Conservation (phyloP, 1,140 invertebrate genomes). For the Ips typographus region DNA sequence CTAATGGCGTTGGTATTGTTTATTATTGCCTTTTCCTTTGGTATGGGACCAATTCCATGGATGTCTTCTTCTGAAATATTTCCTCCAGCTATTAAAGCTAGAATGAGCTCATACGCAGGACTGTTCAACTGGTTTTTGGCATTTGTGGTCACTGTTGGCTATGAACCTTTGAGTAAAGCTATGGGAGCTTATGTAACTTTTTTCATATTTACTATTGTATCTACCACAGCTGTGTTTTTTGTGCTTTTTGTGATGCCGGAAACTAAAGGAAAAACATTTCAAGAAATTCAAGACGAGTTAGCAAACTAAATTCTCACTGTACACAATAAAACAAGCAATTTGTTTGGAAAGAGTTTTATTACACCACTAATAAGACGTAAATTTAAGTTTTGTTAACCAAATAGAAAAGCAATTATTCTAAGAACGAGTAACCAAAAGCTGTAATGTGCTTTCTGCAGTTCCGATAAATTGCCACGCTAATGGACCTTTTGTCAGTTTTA, state of each 20-base stretch:
- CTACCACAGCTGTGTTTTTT: constrained; percentile 64
- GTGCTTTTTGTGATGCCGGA: constrained; percentile 68
- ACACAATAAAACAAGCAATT: too few relatives aligned
- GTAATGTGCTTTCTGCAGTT: too few relatives aligned
- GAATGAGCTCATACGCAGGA: constrained; percentile 72
- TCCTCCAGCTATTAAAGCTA: constrained; percentile 73
- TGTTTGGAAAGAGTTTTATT: too few relatives aligned
- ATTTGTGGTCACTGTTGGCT: constrained; percentile 81
- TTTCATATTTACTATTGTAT: constrained; percentile 65
- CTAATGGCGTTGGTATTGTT: constrained; percentile 66
- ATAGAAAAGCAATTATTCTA: too few relatives aligned
- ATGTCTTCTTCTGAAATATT: constrained; percentile 76
- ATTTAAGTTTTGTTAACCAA: too few relatives aligned
- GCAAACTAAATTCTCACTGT: too few relatives aligned
- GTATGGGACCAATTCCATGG: constrained; percentile 81
- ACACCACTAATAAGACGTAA: too few relatives aligned
- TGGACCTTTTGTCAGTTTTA: neutral
- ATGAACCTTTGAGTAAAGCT: constrained; percentile 53
- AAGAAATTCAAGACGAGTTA: constrained; percentile 71
- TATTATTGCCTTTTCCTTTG: constrained; percentile 75
- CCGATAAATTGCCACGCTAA: too few relatives aligned
- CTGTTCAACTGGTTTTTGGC: constrained; percentile 78
- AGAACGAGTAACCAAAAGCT: too few relatives aligned
- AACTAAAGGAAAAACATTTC: constrained; percentile 73
- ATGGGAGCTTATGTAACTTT: constrained; percentile 62